Conservation (phyloP, 2,888 invertebrate species). For the Caenorhabditis sp. region DNA sequence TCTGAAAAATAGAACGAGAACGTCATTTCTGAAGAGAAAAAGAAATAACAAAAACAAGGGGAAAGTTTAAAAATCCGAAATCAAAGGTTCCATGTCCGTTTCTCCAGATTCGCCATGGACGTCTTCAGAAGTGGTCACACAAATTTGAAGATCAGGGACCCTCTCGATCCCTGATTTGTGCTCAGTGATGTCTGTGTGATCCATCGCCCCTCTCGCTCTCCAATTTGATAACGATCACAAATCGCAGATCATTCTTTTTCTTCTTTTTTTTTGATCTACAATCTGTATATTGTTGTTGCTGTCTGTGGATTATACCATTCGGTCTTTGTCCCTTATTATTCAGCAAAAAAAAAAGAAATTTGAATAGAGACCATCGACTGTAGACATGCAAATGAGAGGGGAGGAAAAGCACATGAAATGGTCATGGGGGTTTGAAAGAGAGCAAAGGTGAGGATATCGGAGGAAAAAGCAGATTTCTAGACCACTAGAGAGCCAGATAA, state of each 20-base stretch:
- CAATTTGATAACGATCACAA: slow-evolving; percentile 4
- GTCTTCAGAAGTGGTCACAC: too few relatives aligned
- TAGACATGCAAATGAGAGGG: slow-evolving; percentile 9
- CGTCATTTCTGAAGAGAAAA: too few relatives aligned
- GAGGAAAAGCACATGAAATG: neutral
- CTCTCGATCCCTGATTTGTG: neutral
- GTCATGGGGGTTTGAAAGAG: neutral
- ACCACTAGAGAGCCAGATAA: too few relatives aligned
- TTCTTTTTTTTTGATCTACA: too few relatives aligned
- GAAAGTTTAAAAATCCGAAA: too few relatives aligned
- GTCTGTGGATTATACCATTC: neutral
- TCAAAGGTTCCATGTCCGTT: too few relatives aligned
- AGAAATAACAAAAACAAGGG: too few relatives aligned
- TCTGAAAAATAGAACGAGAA: too few relatives aligned
- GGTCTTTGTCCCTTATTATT: neutral
- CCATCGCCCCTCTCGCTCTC: neutral
- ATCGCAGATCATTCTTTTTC: neutral
- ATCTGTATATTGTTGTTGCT: too few relatives aligned
- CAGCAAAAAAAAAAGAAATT: neutral
- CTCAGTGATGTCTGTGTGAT: neutral
- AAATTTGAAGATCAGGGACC: too few relatives aligned
- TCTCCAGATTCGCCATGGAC: neutral
- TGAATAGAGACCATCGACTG: neutral
- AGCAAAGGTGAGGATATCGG: too few relatives aligned
- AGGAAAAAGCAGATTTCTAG: too few relatives aligned